Evolutionary conservation across 2,888 invertebrate genomes (phyloP).

Genomic region (Octonoba sinensis): DNA sequence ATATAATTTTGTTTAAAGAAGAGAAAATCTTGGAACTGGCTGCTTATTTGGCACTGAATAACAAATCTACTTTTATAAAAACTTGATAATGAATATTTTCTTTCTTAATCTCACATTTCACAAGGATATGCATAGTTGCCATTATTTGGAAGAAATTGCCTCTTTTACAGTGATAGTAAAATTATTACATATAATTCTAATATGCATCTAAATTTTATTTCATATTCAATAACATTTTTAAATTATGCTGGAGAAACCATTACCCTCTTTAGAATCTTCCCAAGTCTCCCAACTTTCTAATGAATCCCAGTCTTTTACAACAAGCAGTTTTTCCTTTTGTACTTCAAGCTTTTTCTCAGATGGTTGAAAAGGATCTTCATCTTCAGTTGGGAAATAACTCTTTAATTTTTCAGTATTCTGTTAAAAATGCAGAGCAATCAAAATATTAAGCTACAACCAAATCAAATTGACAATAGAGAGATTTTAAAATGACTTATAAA

Average conservation of each 20-base stretch:
- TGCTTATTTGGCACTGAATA: too few relatives aligned
- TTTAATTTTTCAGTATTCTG: slow-evolving; percentile 45
- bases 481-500: neutral
- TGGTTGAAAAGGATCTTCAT: slow-evolving; percentile 36
- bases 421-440: neutral
- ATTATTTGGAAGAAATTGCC: neutral
- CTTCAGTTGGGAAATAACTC: slow-evolving; percentile 36
- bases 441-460: neutral
- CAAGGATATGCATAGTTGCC: neutral
- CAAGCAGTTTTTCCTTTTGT: neutral
- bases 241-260: neutral
- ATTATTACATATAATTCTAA: neutral
- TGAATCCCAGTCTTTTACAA: slow-evolving; percentile 40
- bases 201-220: neutral
- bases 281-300: slow-evolving; percentile 45
- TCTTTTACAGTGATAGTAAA: neutral
- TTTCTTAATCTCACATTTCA: neutral
- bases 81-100: too few relatives aligned
- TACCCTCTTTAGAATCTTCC: slow-evolving; percentile 16
- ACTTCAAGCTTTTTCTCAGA: slow-evolving; percentile 14
- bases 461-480: neutral
- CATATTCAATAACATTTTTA: too few relatives aligned
- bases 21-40: too few relatives aligned
- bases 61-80: too few relatives aligned
- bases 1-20: too few relatives aligned